Base-by-base conservation (phyloP, 2,797 vertebrate species). In the Falco biarmicus region DNA sequence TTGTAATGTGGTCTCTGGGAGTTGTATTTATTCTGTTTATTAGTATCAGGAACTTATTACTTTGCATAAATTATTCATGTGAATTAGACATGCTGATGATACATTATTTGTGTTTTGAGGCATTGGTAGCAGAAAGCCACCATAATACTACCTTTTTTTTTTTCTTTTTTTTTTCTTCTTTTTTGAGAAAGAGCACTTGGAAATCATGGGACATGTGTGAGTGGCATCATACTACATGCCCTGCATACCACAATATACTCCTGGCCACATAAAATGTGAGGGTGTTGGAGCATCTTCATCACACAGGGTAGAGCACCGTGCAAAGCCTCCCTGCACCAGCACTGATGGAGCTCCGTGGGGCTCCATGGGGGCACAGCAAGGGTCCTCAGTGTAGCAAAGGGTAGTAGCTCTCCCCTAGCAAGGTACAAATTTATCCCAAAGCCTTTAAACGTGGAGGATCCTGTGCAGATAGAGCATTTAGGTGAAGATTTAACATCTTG, bases 1-100 rank as follows among this genome's bases (percentile, higher is more conserved):
- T 15, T 3, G 50, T 97, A 96, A 97, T 92, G 90, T 41, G 80
- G 50, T 95, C 94, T 92, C 86, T 78, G 95, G 97, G 94, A 96
- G 92, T 65, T 94, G 90, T 95, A 95, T 97, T 97, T 96, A 95
- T 97, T 88, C 94, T 89, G 86, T 89, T 95, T 95, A 96, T 95
- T 95, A 90, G 91, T 65, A 92, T 91, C 84, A 85, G 94, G 84
- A 95, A 94, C 93, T 95, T 96, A 95, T 90, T 95, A 89, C 60
- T 87, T 84, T 92, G 90, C 95, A 96, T 95, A 96, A 96, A 95
- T 97, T 97, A 97, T 95, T 94, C 88, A 90, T 54, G 73, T 66
- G 68, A 93, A 95, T 97, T 90, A 97, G 91, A 87, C 32, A 15
- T 5, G 37, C 60, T 83, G 22, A 16, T n/a, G 85, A 84, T 74